Base-by-base conservation (phyloP, 2,888 invertebrate genomes). In the Thera obeliscata region DNA sequence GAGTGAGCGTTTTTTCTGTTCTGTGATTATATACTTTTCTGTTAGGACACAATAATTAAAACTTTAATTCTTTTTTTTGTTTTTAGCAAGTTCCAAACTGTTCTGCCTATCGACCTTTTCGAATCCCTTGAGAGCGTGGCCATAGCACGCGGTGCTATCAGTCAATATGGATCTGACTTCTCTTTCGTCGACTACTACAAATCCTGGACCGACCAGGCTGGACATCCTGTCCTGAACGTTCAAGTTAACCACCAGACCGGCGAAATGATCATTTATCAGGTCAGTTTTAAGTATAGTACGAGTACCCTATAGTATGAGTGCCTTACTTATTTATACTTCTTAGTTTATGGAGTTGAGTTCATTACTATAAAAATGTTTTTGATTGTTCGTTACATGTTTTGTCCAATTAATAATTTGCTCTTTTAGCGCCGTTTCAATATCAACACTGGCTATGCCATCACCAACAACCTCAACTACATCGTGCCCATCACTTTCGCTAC, bases 141-240 rank as follows among this genome's bases (percentile, higher is more conserved):
- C 0, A 78, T 71, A 0, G 36, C 66, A 0, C 75, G 76, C 1
- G 79, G 79, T 2, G 85, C 94, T 0, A 78, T 93, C 35, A 71
- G 75, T 1, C 79, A 81, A n/a, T 90, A 92, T 46, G 88, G 89
- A 63, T 38, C 82, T 0, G 78, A 87, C 2, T 88, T 94, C 67
- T 87, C 90, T 69, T 71, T 90, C 0, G 75, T 88, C 3, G 88
- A 91, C 2, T 93, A 91, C 73, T 93, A 87, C 67, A 88, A 81
- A 63, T 86, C 87, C 50, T 94, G 95, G 83, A 95, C 95, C 75
- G 93, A 94, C 38, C 94, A 95, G 75, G 83, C 91, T 41, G 95
- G 96, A 9, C 95, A 94, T 74, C 96, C 96, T 0, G 87, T 96
- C 0, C 79, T 96, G 2, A 91, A 86, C 11, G 95, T 95, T 0